Evolutionary conservation across 1,140 invertebrate genomes (phyloP).

Genomic region (Arion vulgaris): DNA sequence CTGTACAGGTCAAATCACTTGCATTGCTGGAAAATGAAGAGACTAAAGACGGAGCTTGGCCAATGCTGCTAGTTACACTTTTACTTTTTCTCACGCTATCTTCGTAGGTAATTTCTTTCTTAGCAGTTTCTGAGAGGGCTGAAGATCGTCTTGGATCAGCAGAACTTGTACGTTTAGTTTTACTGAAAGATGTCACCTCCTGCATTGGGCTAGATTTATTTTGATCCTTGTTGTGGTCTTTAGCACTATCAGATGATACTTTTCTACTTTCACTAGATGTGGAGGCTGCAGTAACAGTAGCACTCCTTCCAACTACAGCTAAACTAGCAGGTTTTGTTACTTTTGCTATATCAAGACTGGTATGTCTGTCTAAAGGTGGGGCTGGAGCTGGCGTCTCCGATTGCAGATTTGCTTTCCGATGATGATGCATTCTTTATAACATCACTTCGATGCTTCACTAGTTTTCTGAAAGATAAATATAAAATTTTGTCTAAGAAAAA

Average conservation of each 20-base stretch:
- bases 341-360: background rate
- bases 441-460: slow-evolving; percentile 36
- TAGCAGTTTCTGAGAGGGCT: background rate
- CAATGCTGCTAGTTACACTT: slow-evolving; percentile 38
- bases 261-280: slow-evolving; percentile 10
- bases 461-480: slow-evolving; percentile 28
- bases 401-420: background rate
- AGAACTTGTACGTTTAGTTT: background rate
- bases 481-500: background rate
- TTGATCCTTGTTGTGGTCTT: background rate
- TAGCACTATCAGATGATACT: background rate
- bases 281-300: background rate
- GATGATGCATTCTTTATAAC: slow-evolving; percentile 31
- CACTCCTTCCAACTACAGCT: slow-evolving; percentile 10
- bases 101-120: background rate
- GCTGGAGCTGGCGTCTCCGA: slow-evolving; percentile 37
- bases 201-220: slow-evolving; percentile 4
- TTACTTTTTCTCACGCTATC: slow-evolving; percentile 28
- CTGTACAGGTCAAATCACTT: slow-evolving; percentile 36
- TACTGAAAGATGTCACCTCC: background rate
- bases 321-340: background rate
- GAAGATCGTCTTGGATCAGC: background rate
- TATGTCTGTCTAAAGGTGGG: slow-evolving; percentile 32
- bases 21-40: slow-evolving; percentile 35
- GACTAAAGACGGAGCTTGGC: slow-evolving; percentile 36